These are phyloP conservation scores for Montipora capitata DNA, from an alignment of 92 coral and sea anemone genomes.

Conservation along the genomic window DNA sequence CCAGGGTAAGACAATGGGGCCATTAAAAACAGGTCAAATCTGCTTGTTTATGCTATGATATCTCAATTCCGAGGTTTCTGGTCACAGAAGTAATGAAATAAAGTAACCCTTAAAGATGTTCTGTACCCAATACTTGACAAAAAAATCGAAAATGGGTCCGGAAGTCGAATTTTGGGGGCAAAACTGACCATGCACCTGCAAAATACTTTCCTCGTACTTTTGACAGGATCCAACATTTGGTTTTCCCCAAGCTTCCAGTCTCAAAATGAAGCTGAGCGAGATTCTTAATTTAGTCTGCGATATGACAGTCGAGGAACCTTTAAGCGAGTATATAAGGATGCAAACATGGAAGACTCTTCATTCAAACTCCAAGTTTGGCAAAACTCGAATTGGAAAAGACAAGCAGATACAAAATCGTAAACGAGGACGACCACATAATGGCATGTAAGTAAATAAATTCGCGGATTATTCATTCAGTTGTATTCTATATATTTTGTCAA, in stretches of 20 bases:
- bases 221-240: background rate
- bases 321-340: slow-evolving; percentile 39
- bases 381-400: slow-evolving; percentile 1
- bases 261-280: background rate
- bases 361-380: background rate
- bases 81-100: background rate
- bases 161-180: background rate
- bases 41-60: background rate
- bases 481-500: too few species aligned
- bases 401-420: background rate
- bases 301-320: slow-evolving; percentile 32
- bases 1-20: background rate
- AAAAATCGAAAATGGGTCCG: background rate
- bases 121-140: background rate
- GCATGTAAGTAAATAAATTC: slow-evolving; percentile 8
- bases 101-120: background rate
- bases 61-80: background rate
- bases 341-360: background rate
- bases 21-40: background rate
- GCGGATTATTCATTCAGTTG: too few species aligned
- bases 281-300: slow-evolving; percentile 12
- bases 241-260: background rate
- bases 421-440: background rate
- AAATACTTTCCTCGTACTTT: background rate
- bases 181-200: slow-evolving; percentile 9